phyloP scores from a whole-genome alignment of 2,797 vertebrate species.

The Mormyrus proboscirostris region DNA sequence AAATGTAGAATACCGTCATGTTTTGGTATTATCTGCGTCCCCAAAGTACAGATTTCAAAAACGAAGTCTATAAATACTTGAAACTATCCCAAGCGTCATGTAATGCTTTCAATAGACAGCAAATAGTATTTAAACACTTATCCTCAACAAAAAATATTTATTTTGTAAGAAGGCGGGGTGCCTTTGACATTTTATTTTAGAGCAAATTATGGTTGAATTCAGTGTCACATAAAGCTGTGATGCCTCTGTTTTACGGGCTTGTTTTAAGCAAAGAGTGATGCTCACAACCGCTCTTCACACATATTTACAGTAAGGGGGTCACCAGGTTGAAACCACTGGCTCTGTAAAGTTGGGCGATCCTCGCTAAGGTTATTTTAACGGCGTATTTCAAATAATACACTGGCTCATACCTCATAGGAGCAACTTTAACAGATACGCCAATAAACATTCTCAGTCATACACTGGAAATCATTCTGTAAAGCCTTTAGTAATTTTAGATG shows the following conservation, averaged over 20 bases:
- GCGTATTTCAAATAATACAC: constrained; percentile 35
- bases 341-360: constrained; percentile 32
- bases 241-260: constrained; percentile 39
- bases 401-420: constrained; percentile 26
- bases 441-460: constrained; percentile 26
- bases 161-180: constrained; percentile 13
- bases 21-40: constrained; percentile 12
- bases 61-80: not conserved
- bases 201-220: constrained; percentile 41
- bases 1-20: constrained; percentile 20
- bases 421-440: constrained; percentile 32
- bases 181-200: constrained; percentile 31
- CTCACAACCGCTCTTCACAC: constrained; percentile 31
- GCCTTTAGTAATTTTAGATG: constrained; percentile 9
- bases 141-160: constrained; percentile 16
- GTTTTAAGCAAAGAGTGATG: constrained; percentile 38
- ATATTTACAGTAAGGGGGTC: constrained; percentile 39
- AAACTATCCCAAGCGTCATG: constrained; percentile 17
- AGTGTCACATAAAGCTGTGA: constrained; percentile 41
- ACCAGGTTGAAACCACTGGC: constrained; percentile 34
- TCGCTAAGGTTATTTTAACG: constrained; percentile 33
- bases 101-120: constrained; percentile 11
- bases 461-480: constrained; percentile 22
- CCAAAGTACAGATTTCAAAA: not conserved
- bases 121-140: constrained; percentile 15